These are phyloP conservation scores for Platyura marginata DNA, from an alignment of 1,140 invertebrate genomes.

Conservation along the genomic window DNA sequence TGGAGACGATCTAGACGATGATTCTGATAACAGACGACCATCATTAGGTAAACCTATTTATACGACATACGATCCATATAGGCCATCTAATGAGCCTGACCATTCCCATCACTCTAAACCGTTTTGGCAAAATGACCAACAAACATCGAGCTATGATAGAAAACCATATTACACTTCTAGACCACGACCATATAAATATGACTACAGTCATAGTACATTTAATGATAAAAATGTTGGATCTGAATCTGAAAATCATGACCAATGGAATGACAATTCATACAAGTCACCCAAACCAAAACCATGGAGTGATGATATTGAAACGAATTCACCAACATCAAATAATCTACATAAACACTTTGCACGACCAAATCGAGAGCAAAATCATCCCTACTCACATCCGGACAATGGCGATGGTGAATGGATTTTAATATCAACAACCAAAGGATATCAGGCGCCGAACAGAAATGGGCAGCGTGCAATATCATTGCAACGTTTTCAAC, in stretches of 20 bases:
- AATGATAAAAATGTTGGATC: neutral
- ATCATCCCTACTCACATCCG: constrained; percentile 29
- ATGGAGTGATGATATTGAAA: neutral
- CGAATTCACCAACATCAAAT: neutral
- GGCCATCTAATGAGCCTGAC: neutral
- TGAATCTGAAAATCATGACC: neutral
- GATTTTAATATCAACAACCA: constrained; percentile 55
- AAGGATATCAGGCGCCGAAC: constrained; percentile 40
- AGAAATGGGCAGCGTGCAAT: constrained; percentile 28
- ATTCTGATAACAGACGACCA: constrained; percentile 3
- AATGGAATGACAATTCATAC: neutral
- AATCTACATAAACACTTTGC: neutral
- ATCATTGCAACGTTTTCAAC: constrained; percentile 9
- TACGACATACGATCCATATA: neutral
- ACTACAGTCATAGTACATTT: constrained; percentile 4
- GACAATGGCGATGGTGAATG: constrained; percentile 47
- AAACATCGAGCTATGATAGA: neutral
- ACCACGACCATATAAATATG: neutral
- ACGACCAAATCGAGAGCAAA: neutral
- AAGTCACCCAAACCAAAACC: neutral
- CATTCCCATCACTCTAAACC: too few species aligned
- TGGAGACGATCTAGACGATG: constrained; percentile 8
- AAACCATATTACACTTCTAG: neutral
- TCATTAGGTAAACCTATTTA: neutral
- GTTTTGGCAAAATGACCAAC: neutral